Evolutionary conservation across 2,113 vertebrate genomes (phyloP), one percentile per base, ranked within the genome.

Genomic region (Macquaria ambigua): DNA sequence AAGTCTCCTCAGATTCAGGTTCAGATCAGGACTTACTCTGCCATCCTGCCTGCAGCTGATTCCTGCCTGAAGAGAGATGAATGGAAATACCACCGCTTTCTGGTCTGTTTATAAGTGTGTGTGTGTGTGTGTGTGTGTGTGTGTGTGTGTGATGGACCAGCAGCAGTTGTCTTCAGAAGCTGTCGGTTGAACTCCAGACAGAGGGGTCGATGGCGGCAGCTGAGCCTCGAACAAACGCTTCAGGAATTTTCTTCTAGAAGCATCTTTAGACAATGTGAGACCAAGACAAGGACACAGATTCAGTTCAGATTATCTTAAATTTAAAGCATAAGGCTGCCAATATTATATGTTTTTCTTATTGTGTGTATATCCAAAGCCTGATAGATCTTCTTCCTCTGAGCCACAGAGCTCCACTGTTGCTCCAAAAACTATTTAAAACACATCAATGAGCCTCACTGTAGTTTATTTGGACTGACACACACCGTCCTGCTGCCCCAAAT

Each of bases 71-170:
- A 55, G 15, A 25, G 59, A 90, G 79, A 83, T 18, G 77, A 82
- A 68, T 70, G 80, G 20, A 39, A 53, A 72, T 15, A 63, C 55
- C 63, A 14, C 48, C 11, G 73, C 23, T 43, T 16, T 31, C 21
- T 53, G 80, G 58, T 74, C 59, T 78, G 79, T 89, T 91, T 93
- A 90, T 91, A 91, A 48, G 83, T 74, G 58, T 79, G 86, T 58
- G 80, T 70, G 76, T 73, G 85, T 77, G 85, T 78, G 79, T 62
- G 70, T 75, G 74, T 79, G 86, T 77, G 52, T 56, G 66, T 76
- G 83, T 69, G 63, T 72, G 55, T 46, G 81, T 68, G 69, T 79
- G 50, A 37, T 55, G 62, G 8, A 52, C 25, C 31, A 34, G 55
- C 20, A 73, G n/a, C 89, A 90, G 89, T 91, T 92, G 92, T 92